phyloP scores from a whole-genome alignment of 2,888 invertebrate genomes.

The Melipona beecheii region DNA sequence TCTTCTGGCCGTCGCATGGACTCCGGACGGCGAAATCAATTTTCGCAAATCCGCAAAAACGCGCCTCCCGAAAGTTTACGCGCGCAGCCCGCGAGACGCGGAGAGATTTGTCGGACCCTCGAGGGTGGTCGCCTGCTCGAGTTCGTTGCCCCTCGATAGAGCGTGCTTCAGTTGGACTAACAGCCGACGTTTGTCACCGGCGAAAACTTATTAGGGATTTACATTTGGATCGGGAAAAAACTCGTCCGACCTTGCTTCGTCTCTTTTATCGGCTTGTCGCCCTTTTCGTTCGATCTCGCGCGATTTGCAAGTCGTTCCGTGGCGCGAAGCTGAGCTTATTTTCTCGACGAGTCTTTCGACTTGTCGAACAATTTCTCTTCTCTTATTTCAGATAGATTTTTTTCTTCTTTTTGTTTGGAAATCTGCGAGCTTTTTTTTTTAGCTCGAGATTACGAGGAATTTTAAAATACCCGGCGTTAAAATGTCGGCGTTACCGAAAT shows the following conservation, averaged over 20 bases:
- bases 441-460: no score
- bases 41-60: conserved; percentile 67
- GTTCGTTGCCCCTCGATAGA: conserved; percentile 10
- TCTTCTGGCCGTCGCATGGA: conserved; percentile 50
- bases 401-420: no score
- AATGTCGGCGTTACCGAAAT: no score
- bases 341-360: no score
- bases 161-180: conserved; percentile 29
- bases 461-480: no score
- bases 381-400: no score
- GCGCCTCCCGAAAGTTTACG: conserved; percentile 42
- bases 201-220: conserved; percentile 29
- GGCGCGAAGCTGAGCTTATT: no score
- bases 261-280: neutral
- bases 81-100: conserved; percentile 1
- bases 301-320: neutral
- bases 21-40: conserved; percentile 67
- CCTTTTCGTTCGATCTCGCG: neutral
- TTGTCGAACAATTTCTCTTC: no score
- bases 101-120: conserved; percentile 26
- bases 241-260: neutral
- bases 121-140: neutral
- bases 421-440: no score
- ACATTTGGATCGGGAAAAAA: neutral
- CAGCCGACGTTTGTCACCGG: conserved; percentile 10